Conservation (phyloP, 2,113 vertebrate species). For the pig (Sus scrofa) region T2T-Sscrofa CM000818.6:119478501-119479000, state of each 20-base stretch:
- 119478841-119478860: not conserved
- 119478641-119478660: not conserved
- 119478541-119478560: not conserved
- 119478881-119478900: not conserved
- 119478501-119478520: not conserved
- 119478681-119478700: not conserved
- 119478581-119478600: slow-evolving; percentile 14
- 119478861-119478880: slow-evolving; percentile 6
- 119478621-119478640: not conserved
- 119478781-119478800: not conserved
- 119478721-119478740: not conserved
- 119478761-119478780: not conserved
- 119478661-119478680: slow-evolving; percentile 8
- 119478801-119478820: not conserved
- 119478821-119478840: not conserved
- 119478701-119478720: not conserved
- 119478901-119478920: not conserved
- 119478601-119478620: not conserved
- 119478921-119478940: not conserved
- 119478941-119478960: not conserved
- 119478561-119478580: not conserved
- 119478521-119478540: not conserved
- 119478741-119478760: not conserved
- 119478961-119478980: not conserved
- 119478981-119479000: not conserved